Conservation (phyloP, 2,113 vertebrate species). For the Anguilla rostrata region DNA sequence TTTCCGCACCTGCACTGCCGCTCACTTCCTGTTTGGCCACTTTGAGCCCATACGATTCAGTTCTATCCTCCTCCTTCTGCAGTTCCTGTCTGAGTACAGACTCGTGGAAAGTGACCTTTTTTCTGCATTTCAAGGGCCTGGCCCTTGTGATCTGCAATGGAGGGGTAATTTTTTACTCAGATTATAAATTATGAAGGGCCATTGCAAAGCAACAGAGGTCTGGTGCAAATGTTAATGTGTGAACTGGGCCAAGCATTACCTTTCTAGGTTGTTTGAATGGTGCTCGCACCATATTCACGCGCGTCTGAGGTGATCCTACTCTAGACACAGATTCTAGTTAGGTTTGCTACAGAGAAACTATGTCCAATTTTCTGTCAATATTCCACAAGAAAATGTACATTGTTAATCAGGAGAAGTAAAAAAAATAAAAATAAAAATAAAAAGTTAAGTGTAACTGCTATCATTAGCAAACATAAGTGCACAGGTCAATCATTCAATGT, state of each 20-base stretch:
- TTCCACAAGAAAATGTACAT: background rate
- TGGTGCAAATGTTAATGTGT: background rate
- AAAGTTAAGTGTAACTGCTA: background rate
- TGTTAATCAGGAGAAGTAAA: background rate
- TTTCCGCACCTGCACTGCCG: background rate
- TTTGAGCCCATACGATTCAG: background rate
- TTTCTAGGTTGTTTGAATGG: background rate
- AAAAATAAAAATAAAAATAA: slow-evolving; percentile 22
- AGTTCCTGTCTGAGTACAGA: slow-evolving; percentile 28
- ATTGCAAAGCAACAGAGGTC: background rate
- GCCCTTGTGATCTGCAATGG: slow-evolving; percentile 28
- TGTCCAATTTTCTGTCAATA: background rate
- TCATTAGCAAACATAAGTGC: background rate
- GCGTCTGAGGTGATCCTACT: background rate
- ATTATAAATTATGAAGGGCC: background rate
- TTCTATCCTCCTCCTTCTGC: background rate
- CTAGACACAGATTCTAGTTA: background rate
- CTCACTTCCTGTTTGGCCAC: background rate
- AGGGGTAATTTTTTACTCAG: background rate
- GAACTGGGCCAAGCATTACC: background rate
- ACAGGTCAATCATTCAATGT: too few species aligned
- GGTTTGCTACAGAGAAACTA: background rate
- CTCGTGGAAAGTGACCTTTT: slow-evolving; percentile 58
- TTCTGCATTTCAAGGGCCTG: slow-evolving; percentile 38
- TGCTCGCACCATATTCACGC: background rate